Evolutionary conservation across 2,113 vertebrate species (phyloP).

Genomic region (Andinoacara biseriatus): DNA sequence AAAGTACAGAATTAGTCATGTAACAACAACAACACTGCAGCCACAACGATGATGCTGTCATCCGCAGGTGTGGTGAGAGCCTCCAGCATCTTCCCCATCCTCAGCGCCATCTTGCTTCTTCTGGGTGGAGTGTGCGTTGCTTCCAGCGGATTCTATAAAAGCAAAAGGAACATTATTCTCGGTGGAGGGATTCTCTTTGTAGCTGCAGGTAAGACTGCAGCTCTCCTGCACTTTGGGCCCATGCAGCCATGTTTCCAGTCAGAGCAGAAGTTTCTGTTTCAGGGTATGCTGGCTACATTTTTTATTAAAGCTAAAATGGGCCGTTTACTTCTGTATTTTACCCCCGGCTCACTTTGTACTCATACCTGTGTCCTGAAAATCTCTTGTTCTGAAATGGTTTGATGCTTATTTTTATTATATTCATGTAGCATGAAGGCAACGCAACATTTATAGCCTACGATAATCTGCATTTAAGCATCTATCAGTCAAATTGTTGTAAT

Average conservation of each 20-base stretch:
- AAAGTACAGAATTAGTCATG: background rate
- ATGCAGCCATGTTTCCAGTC: background rate
- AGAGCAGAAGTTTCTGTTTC: background rate
- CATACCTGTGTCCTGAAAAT: background rate
- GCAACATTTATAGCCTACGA: background rate
- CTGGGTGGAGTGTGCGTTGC: slow-evolving; percentile 93
- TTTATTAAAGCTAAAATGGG: background rate
- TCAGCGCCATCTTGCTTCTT: slow-evolving; percentile 91
- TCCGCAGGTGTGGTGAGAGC: slow-evolving; percentile 91
- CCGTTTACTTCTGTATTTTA: background rate
- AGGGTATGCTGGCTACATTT: background rate
- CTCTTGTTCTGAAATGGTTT: background rate
- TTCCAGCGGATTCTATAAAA: slow-evolving; percentile 91
- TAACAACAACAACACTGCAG: background rate
- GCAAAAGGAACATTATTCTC: slow-evolving; percentile 90
- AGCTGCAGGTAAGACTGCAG: slow-evolving; percentile 85
- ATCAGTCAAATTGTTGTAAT: background rate
- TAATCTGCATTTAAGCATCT: background rate
- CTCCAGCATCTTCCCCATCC: slow-evolving; percentile 96
- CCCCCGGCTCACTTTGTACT: background rate
- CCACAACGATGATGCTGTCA: fast-evolving
- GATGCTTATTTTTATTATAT: background rate
- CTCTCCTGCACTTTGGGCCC: background rate
- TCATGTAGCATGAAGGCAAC: background rate
- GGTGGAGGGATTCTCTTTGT: slow-evolving; percentile 94